phyloP scores from a whole-genome alignment of 2,888 invertebrate species.

The Drosophila paracracens region DNA sequence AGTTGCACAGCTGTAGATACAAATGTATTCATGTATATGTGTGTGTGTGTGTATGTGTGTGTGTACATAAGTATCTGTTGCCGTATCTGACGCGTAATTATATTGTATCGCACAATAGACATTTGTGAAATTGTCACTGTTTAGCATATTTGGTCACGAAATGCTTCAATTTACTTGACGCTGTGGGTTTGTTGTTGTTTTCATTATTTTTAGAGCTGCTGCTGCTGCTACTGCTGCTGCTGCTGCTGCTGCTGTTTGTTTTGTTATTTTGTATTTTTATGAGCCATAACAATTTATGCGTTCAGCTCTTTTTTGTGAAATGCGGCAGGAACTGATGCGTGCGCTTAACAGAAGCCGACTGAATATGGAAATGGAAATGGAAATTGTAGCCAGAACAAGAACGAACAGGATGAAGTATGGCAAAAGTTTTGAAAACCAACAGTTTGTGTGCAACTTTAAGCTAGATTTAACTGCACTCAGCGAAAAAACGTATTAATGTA shows the following conservation, averaged over 20 bases:
- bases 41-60: slow-evolving; percentile 1
- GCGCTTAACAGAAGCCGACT: slow-evolving; percentile 24
- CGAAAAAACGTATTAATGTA: neutral
- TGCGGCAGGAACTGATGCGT: slow-evolving; percentile 59
- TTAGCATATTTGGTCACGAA: slow-evolving; percentile 84
- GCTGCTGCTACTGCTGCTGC: slow-evolving; percentile 18
- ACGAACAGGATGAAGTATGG: slow-evolving; percentile 22
- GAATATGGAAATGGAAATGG: slow-evolving; percentile 22
- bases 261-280: slow-evolving; percentile 64
- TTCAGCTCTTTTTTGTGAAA: slow-evolving; percentile 49
- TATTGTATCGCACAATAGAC: slow-evolving; percentile 73
- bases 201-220: slow-evolving; percentile 4
- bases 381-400: slow-evolving; percentile 27
- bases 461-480: slow-evolving; percentile 6
- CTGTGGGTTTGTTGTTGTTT: slow-evolving; percentile 57
- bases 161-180: slow-evolving; percentile 65
- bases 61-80: slow-evolving; percentile 49
- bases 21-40: slow-evolving; percentile 41
- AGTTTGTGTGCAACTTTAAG: slow-evolving; percentile 15
- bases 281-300: slow-evolving; percentile 78
- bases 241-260: slow-evolving; percentile 16
- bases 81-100: slow-evolving; percentile 64
- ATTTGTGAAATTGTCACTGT: slow-evolving; percentile 83
- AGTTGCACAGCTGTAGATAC: slow-evolving; percentile 55
- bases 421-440: slow-evolving; percentile 1